Percentiles rank a stretch among this genome's conserved stretches.
phyloP scores from a whole-genome alignment of 1,140 invertebrate species.

The Streblospio benedicti region DNA sequence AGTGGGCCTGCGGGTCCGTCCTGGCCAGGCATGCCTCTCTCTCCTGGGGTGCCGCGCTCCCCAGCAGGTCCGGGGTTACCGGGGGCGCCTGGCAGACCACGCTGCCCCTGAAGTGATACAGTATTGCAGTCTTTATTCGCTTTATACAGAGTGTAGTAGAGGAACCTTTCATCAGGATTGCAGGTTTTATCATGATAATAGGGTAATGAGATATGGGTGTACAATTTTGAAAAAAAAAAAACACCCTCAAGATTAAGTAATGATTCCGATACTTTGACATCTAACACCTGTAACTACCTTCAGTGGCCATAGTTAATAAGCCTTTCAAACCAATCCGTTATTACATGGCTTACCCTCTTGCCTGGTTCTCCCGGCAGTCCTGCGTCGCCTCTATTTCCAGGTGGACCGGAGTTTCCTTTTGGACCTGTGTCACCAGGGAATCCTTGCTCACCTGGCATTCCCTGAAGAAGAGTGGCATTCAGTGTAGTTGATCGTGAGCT shows the following conservation, averaged over 20 bases:
- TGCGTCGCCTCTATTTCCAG: conserved; percentile 2
- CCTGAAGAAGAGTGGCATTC: neutral
- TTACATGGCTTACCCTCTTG: conserved; percentile 13
- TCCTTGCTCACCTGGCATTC: conserved; percentile 2
- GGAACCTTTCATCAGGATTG: neutral
- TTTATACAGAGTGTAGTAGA: neutral
- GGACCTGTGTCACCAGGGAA: conserved; percentile 6
- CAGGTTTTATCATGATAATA: no score
- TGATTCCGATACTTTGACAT: no score
- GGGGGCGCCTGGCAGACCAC: conserved; percentile 22
- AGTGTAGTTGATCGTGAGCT: neutral
- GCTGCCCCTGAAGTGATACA: neutral
- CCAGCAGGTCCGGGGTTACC: conserved; percentile 29
- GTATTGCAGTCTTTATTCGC: neutral
- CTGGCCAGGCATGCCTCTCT: conserved; percentile 10
- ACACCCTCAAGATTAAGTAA: no score
- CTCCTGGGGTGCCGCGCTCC: conserved; percentile 2
- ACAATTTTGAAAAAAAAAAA: no score
- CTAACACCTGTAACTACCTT: no score
- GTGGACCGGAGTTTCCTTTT: conserved; percentile 1
- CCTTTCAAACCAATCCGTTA: no score
- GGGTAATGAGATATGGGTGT: no score
- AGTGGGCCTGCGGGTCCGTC: conserved; percentile 6
- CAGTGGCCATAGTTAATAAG: no score
- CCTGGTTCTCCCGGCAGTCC: conserved; percentile 9